phyloP scores from a whole-genome alignment of 2,797 vertebrate genomes.

The Decapterus maruadsi region DNA sequence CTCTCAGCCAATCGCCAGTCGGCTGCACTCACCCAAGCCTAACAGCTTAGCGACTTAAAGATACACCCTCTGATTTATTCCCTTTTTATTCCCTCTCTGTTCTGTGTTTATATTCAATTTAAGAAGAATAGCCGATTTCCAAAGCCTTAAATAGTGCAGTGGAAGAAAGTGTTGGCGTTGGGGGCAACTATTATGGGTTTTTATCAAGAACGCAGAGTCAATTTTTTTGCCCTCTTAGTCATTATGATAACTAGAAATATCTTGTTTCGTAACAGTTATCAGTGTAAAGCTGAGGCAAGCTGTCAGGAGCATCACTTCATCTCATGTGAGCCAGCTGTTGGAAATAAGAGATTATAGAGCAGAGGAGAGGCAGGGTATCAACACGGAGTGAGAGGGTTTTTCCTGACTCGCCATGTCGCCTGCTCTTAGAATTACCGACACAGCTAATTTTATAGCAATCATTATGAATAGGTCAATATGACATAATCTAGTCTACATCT shows the following conservation, averaged over 20 bases:
- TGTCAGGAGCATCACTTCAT: neutral
- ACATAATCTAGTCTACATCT: conserved; percentile 1
- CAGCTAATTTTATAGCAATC: conserved; percentile 7
- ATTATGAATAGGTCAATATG: conserved; percentile 26
- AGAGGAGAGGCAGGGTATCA: neutral
- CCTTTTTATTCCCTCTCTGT: neutral
- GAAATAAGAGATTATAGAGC: neutral
- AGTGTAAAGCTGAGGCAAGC: neutral
- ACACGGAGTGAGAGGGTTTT: neutral
- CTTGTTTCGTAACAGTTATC: neutral
- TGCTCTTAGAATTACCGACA: neutral
- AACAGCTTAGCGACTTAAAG: neutral
- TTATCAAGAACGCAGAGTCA: neutral
- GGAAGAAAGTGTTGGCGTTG: neutral
- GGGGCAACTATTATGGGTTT: neutral
- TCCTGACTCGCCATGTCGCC: neutral
- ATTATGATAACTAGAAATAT: neutral
- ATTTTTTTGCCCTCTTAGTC: neutral
- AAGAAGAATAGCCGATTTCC: conserved; percentile 3
- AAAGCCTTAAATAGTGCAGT: neutral
- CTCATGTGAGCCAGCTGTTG: neutral
- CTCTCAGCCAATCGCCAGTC: conserved; percentile 17
- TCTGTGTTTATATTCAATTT: conserved; percentile 11
- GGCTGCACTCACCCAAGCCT: neutral
- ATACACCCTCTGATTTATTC: neutral